Base-by-base conservation (phyloP, 2,888 invertebrate genomes). In the Drosophila imparisetae region DNA sequence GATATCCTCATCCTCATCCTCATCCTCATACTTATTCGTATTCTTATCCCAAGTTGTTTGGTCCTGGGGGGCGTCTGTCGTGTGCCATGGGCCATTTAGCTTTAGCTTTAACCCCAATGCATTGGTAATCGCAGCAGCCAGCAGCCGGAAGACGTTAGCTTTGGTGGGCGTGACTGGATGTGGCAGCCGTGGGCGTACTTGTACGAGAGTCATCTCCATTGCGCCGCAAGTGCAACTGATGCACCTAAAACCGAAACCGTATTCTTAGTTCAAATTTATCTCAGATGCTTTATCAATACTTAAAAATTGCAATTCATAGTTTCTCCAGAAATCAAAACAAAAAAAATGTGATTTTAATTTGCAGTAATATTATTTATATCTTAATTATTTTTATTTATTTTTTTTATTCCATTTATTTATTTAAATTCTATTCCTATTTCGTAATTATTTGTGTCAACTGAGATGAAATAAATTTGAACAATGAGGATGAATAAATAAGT, bases 81-180 rank as follows among this genome's bases (percentile, higher is more conserved):
- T 74, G 65, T 72, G 75, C 75, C 72, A 91, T 83, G 92, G 87
- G 80, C 85, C 92, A 92, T 92, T 92, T 91, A 86, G 80, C 84
- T 81, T 87, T 78, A 81, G 71, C 75, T 74, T 70, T 75, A 65
- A 66, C 45, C 66, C 55, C 54, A 32, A 32, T 10, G 34, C 21
- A 24, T 21, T 34, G 34, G 21, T 52, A 52, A 15, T 52, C 21
- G 18, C 27, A 49, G 27, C 49, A 24, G 49, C 10, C 49, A 10
- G 27, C 18, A 29, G 6, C 27, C 49, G 27, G 49, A 49, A 49
- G 27, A 45, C 15, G 24, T 45, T 45, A 40, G 40, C 40, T n/a
- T 40, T 15, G 24, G 45, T 45, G 21, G 45, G 49, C 49, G 49
- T 49, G 49, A 27, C 49, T 49, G 18, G 27, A 49, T 27, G 49